A percentile compares a stretch with the other conserved stretches of the same genome.
These are phyloP conservation scores for Elephas maximus DNA, from an alignment of 2,113 vertebrate genomes.

Conservation along the genomic window DNA sequence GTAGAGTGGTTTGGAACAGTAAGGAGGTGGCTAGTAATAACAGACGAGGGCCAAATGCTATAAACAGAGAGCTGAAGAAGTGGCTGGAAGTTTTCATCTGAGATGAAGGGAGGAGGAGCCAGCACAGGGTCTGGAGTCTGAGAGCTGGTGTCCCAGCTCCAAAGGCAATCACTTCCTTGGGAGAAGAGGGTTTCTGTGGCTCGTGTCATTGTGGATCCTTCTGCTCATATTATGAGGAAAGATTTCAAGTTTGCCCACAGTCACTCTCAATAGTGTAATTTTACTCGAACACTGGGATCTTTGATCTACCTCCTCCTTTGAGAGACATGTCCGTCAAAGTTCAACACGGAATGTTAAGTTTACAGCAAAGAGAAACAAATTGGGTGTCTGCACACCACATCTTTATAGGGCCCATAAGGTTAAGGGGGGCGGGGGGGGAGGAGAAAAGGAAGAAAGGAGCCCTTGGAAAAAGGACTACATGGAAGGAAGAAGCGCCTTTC, in stretches of 20 bases:
- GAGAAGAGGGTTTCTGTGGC: constrained; percentile 18
- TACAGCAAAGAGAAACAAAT: background rate
- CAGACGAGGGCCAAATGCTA: constrained; percentile 18
- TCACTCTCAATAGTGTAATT: background rate
- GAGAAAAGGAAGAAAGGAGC: background rate
- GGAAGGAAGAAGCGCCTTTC: background rate
- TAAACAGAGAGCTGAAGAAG: background rate
- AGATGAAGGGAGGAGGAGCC: background rate
- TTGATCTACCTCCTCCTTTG: background rate
- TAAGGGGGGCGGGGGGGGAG: background rate
- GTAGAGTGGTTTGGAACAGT: constrained; percentile 79
- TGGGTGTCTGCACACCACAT: background rate
- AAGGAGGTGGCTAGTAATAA: constrained; percentile 41
- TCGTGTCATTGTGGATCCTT: background rate
- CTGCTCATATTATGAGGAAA: background rate
- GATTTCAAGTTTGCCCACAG: background rate
- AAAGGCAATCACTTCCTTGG: background rate
- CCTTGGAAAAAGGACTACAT: background rate
- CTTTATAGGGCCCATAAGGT: background rate
- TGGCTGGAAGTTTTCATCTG: background rate
- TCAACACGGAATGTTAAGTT: background rate
- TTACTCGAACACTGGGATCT: background rate
- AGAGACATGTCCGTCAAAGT: background rate
- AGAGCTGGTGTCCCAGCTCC: background rate
- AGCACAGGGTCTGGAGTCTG: background rate